Conservation (phyloP, 2,888 invertebrate genomes). For the Crossocerus cetratus region DNA sequence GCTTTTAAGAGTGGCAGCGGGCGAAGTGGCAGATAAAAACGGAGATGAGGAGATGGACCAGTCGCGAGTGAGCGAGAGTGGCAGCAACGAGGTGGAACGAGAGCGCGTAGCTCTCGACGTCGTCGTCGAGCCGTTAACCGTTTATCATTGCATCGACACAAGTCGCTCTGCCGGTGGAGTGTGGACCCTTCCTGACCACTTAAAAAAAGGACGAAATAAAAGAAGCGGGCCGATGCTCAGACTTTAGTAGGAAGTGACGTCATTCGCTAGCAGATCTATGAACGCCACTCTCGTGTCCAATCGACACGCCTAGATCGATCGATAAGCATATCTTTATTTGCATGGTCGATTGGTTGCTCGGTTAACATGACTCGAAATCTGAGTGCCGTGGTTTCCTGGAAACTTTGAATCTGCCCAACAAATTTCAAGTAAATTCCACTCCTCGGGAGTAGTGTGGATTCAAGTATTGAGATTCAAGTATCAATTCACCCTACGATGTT, state of each 20-base stretch:
- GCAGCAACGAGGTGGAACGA: constrained; percentile 56
- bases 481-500: constrained; percentile 3
- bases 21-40: constrained; percentile 54
- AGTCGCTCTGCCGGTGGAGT: constrained; percentile 66
- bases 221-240: constrained; percentile 25
- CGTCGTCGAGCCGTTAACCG: constrained; percentile 65
- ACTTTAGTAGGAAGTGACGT: constrained; percentile 74
- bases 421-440: too few relatives aligned
- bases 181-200: constrained; percentile 52
- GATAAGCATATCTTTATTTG: background rate
- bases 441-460: background rate
- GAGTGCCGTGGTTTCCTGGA: too few relatives aligned
- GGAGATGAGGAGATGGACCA: constrained; percentile 46
- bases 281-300: constrained; percentile 8
- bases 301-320: background rate
- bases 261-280: constrained; percentile 45
- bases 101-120: constrained; percentile 53
- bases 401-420: too few relatives aligned
- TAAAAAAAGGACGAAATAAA: constrained; percentile 51
- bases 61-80: constrained; percentile 31
- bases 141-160: constrained; percentile 73
- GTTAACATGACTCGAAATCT: too few relatives aligned
- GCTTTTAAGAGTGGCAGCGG: constrained; percentile 65
- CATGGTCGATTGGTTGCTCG: background rate
- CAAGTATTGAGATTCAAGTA: background rate